Base-by-base conservation (phyloP, 1,140 invertebrate species). In the Sitodiplosis mosellana region DNA sequence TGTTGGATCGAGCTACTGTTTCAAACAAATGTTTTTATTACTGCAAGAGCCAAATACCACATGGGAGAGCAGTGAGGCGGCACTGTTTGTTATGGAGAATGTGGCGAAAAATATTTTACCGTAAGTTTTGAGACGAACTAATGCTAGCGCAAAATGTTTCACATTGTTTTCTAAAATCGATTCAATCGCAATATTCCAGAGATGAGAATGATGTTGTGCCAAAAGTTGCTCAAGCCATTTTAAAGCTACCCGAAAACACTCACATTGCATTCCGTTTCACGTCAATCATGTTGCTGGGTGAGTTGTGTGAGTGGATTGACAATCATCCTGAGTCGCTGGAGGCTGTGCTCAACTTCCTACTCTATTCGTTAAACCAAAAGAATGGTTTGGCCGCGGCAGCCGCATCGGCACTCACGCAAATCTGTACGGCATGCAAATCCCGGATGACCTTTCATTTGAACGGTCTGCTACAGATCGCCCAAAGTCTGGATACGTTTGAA, bases 251-350 rank as follows among this genome's bases (percentile, higher is more conserved):
- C 0, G 74, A 80, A 51, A 78, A 78, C 46, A 82, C 83, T 0
- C 92, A 97, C 59, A 72, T 89, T 43, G 87, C 88, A 10, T 85
- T 98, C 0, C 71, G 83, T 43, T 80, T 87, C 58, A 95, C 93
- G 0, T 88, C 87, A 53, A 78, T 94, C 44, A 71, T 87, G 50
- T 69, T 99, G 14, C 67, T 98, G 27, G 92, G 91, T 5, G 90
- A 95, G 67, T 70, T 98, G 17, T 83, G 87, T 56, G 89, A 96
- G 59, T 99, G 94, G 94, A 83, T 98, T 37, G 83, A 93, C 57
- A 76, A 76, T 61, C 88, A 97, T 70, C 74, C 84, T 0, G 74
- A 81, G 49, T 77, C 78, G 21, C 63, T 93, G 55, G 80, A 87
- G 60, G 78, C 84, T 10, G 76, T 85, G 36, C 67, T 93, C 44